Evolutionary conservation across 2,113 vertebrate genomes (phyloP), one percentile per base, ranked within the genome.

Genomic region (Myiozetetes cayanensis): DNA sequence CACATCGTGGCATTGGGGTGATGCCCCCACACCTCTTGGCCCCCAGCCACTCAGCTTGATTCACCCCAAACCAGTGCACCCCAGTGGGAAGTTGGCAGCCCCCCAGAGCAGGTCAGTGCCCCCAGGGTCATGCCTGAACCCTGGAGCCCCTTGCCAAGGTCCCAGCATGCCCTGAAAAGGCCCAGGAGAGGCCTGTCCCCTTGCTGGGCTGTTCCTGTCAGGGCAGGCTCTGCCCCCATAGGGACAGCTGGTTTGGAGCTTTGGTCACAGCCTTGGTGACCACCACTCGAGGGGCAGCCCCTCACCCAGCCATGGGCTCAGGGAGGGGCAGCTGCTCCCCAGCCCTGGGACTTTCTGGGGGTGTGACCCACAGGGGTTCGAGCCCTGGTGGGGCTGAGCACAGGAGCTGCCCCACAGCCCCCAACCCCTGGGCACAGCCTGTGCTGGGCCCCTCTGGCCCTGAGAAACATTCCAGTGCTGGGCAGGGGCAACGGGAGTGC

Each of bases 351-450:
- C 18, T 87, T 47, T 39, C 56, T 30, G 76, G 13, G 20, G 0
- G 0, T 9, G 12, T 12, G 37, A 59, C 37, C 39, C 24, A 4
- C 0, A 0, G 14, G 58, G 21, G 6, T 20, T 63, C 1, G 14
- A 72, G 50, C 5, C n/a, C 6, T 39, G 9, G 8, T 13, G 43
- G 61, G 25, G 21, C n/a, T 2, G 3, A 85, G 52, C 1, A 0
- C 53, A 28, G 53, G 39, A 37, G 55, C 14, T 50, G 27, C 35
- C 46, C 46, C 1, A 59, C 10, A 10, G 25, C 20, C 13, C 33
- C n/a, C 33, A 14, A 27, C 4, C n/a, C 33, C 66, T 0, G 0
- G 30, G 35, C 66, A 43, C 37, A 70, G 70, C 43, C 77, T 15
- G 2, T 2, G 2, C 50, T 1, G 0, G 49, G 81, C 22, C 35